phyloP scores from a whole-genome alignment of 2,113 vertebrate species.

The Peromyscus californicus region DNA sequence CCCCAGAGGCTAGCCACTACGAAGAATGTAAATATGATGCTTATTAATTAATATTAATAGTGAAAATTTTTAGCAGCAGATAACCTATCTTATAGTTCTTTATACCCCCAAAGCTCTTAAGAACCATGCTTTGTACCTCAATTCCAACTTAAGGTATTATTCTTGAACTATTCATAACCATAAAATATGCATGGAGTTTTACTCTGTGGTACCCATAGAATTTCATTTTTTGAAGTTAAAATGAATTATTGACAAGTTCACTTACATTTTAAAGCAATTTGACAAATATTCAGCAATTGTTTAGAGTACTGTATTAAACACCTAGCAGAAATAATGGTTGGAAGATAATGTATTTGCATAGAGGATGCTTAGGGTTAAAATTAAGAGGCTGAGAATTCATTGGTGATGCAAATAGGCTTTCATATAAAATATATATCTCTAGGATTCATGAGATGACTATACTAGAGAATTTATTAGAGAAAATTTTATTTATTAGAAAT shows the following conservation, averaged over 20 bases:
- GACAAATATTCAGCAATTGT: not conserved
- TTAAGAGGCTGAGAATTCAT: conserved; percentile 11
- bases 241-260: conserved; percentile 21
- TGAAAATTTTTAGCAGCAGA: not conserved
- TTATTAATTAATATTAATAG: not conserved
- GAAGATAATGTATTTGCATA: conserved; percentile 3
- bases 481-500: not conserved
- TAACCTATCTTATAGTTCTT: not conserved
- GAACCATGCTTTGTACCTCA: not conserved
- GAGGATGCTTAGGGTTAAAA: conserved; percentile 29
- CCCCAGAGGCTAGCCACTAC: not conserved
- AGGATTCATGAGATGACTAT: not conserved
- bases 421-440: conserved; percentile 29
- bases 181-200: conserved; percentile 25
- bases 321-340: not conserved
- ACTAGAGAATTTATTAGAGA: not conserved
- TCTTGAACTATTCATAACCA: not conserved
- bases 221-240: conserved; percentile 21
- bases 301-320: not conserved
- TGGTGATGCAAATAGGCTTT: conserved; percentile 37
- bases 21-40: not conserved
- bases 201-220: not conserved
- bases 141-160: conserved; percentile 8
- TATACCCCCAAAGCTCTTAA: conserved; percentile 37
- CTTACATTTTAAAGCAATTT: conserved; percentile 28